Evolutionary conservation across 2,113 vertebrate genomes (phyloP), one percentile per base, ranked within the genome.

Genomic region (Syngnathus typhle): DNA sequence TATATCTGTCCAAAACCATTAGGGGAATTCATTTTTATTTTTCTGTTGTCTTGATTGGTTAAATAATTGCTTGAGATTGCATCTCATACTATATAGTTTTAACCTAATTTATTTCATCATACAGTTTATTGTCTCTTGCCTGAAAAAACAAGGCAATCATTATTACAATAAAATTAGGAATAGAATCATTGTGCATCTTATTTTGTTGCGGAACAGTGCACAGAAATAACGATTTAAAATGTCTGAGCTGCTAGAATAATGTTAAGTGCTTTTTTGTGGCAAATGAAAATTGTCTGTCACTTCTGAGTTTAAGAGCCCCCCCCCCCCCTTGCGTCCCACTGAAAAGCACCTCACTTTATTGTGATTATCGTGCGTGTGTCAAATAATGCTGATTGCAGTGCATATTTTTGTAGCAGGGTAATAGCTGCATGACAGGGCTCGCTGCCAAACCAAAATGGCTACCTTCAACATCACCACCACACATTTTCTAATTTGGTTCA

Each of bases 401-500:
- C 47, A 51, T 79, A 51, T 73, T 68, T 78, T 55, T 66, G 64
- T 37, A 69, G 59, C 41, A 18, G 67, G 60, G 8, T 52, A 65
- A 74, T 69, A 74, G 41, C 44, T 37, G 21, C 68, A 60, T 67
- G 66, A 27, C 47, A 82, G 47, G 7, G 39, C 75, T 78, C 10
- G 60, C 67, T 73, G 51, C 67, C 60, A 79, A 76, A 71, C 64
- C 72, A 71, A 82, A 82, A 83, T 72, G 70, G 61, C 69, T 78
- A 54, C 72, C 66, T 79, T 36, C 69, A 81, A 44, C 73, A n/a
- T n/a, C n/a, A 67, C 65, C 47, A 74, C 75, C 73, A 80, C 73
- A 81, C 63, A 76, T 49, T 65, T 72, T 83, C 66, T 73, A 76
- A 75, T 76, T 82, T 72, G 68, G 56, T 59, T 68, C 68, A 82